phyloP scores from a whole-genome alignment of 2,113 vertebrate species.

The Burhinus oedicnemus region DNA sequence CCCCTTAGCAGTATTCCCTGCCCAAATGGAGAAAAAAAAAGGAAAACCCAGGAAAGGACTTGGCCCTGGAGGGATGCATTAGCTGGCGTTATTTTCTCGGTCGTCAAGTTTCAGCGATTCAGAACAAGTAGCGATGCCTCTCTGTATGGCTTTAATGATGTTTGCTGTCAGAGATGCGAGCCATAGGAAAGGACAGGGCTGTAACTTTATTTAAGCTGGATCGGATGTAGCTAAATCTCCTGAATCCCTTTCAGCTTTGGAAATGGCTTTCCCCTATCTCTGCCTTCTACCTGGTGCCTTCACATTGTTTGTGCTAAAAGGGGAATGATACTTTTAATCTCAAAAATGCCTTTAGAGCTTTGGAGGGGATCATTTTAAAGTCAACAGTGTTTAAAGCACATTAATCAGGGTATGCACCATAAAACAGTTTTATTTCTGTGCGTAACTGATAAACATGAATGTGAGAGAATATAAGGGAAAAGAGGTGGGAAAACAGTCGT shows the following conservation, averaged over 20 bases:
- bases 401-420: constrained; percentile 29
- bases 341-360: constrained; percentile 20
- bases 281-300: constrained; percentile 41
- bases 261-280: constrained; percentile 52
- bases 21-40: not conserved
- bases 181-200: constrained; percentile 24
- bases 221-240: constrained; percentile 56
- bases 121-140: constrained; percentile 7
- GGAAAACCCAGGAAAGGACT: not conserved
- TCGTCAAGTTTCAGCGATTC: constrained; percentile 46
- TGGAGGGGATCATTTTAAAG: constrained; percentile 49
- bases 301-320: constrained; percentile 28
- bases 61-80: not conserved
- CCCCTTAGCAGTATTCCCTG: not conserved
- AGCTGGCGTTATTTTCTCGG: constrained; percentile 24
- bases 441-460: not conserved
- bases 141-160: constrained; percentile 45
- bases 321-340: constrained; percentile 59
- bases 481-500: not conserved
- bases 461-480: not conserved
- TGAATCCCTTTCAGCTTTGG: constrained; percentile 45
- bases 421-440: constrained; percentile 25
- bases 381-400: constrained; percentile 36
- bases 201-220: constrained; percentile 64
- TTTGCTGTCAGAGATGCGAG: constrained; percentile 30